Evolutionary conservation across 1,140 invertebrate genomes (phyloP), one percentile per base, ranked within the genome.

Genomic region (Oryctes rhinoceros): DNA sequence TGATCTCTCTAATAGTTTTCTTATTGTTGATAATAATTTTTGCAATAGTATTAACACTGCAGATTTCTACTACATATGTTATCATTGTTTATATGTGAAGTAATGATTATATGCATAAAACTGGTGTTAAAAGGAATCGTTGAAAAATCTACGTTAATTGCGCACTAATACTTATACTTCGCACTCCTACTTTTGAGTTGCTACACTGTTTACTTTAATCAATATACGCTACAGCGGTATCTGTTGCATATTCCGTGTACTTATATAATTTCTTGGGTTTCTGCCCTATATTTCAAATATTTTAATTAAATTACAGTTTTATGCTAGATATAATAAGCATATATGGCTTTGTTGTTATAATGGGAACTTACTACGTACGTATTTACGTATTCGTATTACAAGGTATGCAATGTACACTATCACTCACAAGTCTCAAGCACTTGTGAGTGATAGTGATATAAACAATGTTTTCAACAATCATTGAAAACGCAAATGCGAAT

Each of bases 11-110:
- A 35, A 39, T 24, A 74, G 24, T 47, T 44, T 76, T 37, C 53
- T 74, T 44, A 47, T 48, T 78, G 24, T 53, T 37, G 30, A 74
- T 44, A 39, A 30, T 59, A 13, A 81, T 78, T 81, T 81, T 79
- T 20, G 47, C 18, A 37, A 79, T 79, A 53, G 71, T 74, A 78
- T 53, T 79, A 75, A 44, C 78, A 67, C 53, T 81, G 71, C 62
- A 65, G 49, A 81, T 74, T 18, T 81, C n/a, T 44, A 79, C 15
- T 79, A 79, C 47, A 78, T 47, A 59, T 75, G 65, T 75, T 81
- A 81, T 78, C 80, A 81, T 81, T 79, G 80, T 81, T 81, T 79
- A 81, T 81, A 59, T 53, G 71, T 81, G 74, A 62, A 78, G 20
- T 67, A 62, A 62, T 5, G 53, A 11, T 18, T n/a, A 67, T 81